phyloP scores from a whole-genome alignment of 2,113 vertebrate species.

The Beaufortia kweichowensis region DNA sequence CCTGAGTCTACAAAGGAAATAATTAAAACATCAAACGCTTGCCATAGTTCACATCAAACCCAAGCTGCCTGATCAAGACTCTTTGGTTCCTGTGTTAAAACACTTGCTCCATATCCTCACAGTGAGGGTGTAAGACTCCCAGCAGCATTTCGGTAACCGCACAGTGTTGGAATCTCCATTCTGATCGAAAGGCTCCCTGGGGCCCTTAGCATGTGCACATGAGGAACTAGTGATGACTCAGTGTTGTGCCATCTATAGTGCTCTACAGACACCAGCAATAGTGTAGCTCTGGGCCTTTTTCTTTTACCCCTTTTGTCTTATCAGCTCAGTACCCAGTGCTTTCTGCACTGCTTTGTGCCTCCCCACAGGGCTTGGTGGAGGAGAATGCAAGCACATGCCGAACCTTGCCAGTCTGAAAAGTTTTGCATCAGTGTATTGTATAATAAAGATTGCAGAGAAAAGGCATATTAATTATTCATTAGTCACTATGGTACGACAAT shows the following conservation, averaged over 20 bases:
- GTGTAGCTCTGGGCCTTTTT: conserved; percentile 35
- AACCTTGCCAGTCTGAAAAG: conserved; percentile 73
- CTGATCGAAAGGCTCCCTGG: conserved; percentile 36
- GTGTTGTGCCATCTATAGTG: conserved; percentile 48
- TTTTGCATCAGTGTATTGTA: conserved; percentile 46
- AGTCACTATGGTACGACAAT: no score
- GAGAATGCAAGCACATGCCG: conserved; percentile 73
- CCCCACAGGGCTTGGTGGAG: conserved; percentile 69
- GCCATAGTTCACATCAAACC: conserved; percentile 71
- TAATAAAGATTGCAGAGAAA: conserved; percentile 1
- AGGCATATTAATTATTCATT: conserved; percentile 11
- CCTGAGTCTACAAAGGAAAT: conserved; percentile 55
- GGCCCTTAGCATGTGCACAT: conserved; percentile 30
- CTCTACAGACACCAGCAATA: conserved; percentile 41
- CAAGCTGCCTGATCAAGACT: conserved; percentile 65
- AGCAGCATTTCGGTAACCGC: conserved; percentile 23
- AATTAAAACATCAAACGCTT: conserved; percentile 76
- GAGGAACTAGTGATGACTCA: conserved; percentile 46
- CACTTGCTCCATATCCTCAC: conserved; percentile 68
- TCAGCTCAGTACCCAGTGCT: conserved; percentile 35
- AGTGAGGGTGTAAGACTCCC: conserved; percentile 23
- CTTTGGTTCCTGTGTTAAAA: conserved; percentile 68
- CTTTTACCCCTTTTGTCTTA: conserved; percentile 43
- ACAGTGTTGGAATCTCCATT: conserved; percentile 29
- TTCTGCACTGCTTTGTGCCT: conserved; percentile 32